Conservation (phyloP, 2,888 invertebrate genomes). For the Synanthedon myopaeformis region DNA sequence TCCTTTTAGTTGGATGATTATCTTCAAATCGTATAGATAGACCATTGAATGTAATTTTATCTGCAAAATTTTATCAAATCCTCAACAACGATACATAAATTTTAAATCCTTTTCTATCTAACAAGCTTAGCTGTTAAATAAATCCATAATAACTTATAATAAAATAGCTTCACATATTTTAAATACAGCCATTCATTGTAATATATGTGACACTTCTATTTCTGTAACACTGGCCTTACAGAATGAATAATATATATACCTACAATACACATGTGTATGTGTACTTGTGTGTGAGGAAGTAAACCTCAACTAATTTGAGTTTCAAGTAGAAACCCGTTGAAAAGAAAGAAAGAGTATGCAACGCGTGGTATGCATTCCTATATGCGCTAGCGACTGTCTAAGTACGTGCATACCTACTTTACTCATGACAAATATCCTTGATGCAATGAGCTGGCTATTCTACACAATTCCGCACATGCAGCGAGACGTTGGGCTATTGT, state of each 20-base stretch:
- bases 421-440: slow-evolving; percentile 41
- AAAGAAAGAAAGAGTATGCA: slow-evolving; percentile 20
- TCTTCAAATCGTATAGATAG: neutral
- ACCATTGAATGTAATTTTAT: neutral
- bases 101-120: neutral
- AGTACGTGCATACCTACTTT: slow-evolving; percentile 11
- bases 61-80: neutral
- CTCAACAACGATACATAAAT: neutral
- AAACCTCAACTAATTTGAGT: slow-evolving; percentile 20
- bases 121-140: neutral
- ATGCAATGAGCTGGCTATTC: slow-evolving; percentile 34
- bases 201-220: neutral
- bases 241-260: neutral
- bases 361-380: slow-evolving; percentile 21
- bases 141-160: neutral
- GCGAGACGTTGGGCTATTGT: slow-evolving; percentile 38
- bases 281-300: slow-evolving; percentile 6
- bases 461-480: slow-evolving; percentile 45
- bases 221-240: neutral
- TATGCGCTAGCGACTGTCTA: slow-evolving; percentile 6
- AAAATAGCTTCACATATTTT: neutral
- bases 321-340: slow-evolving; percentile 14
- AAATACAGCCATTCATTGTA: neutral
- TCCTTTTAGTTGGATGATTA: neutral
- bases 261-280: neutral